These are phyloP conservation scores for Pachymerium ferrugineum DNA, from an alignment of 2,888 invertebrate species.

Conservation along the genomic window DNA sequence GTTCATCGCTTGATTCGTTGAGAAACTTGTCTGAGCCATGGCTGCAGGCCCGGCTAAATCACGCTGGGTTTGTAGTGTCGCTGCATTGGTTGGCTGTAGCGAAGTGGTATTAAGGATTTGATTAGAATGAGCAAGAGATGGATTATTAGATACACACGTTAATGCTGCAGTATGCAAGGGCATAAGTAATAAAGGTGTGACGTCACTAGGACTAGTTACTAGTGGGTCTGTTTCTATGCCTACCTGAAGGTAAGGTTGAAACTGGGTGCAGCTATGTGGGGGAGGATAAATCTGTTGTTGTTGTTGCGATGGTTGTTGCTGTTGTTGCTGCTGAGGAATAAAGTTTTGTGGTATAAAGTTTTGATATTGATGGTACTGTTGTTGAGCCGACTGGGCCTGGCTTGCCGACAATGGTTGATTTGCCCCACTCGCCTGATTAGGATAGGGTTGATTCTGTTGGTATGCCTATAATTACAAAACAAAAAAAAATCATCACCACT, in stretches of 20 bases:
- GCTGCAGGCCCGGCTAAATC: background rate
- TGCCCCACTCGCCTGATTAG: constrained; percentile 29
- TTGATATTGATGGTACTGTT: constrained; percentile 49
- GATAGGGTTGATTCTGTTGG: constrained; percentile 20
- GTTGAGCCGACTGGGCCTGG: constrained; percentile 44
- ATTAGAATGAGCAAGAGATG: constrained; percentile 23
- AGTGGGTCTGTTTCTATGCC: background rate
- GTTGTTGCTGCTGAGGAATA: constrained; percentile 32
- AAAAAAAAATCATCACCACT: constrained; percentile 39
- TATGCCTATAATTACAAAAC: constrained; percentile 38
- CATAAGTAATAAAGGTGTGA: background rate
- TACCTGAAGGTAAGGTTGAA: constrained; percentile 32
- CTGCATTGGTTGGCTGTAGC: constrained; percentile 12
- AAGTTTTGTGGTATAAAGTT: constrained; percentile 10
- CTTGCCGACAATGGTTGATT: constrained; percentile 41
- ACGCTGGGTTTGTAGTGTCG: background rate
- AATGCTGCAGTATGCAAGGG: constrained; percentile 21
- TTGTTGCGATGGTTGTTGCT: constrained; percentile 34
- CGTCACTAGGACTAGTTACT: background rate
- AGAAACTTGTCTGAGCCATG: background rate
- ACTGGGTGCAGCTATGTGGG: constrained; percentile 23
- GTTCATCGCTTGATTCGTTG: background rate
- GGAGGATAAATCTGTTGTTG: constrained; percentile 23
- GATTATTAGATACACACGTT: constrained; percentile 6
- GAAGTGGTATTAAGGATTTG: background rate